Evolutionary conservation across 37 sponge, comb jelly and placozoan species (phyloP), one percentile per base, ranked within the genome.

Genomic region (Hexactinellida sp.): DNA sequence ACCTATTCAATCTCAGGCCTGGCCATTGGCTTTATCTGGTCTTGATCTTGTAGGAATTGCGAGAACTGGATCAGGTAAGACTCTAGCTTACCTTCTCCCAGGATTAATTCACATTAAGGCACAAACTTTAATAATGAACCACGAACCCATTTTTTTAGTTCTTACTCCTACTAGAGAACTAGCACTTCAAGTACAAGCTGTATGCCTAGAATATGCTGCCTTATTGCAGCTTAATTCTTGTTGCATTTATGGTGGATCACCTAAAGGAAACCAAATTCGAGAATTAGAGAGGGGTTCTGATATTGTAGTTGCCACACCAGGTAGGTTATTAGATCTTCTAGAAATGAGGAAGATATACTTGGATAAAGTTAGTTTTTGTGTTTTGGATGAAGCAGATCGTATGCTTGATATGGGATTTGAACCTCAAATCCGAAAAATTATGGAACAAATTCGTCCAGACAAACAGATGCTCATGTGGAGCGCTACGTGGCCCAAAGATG

Each of bases 371-470:
- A 63, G 76, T 63, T 63, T 63, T n/a, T 63, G 76, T n/a, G 76
- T 96, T 0, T 39, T 98, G 63, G 99, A 98, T 82, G 99, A 98
- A 82, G 99, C 99, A 55, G 99, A 98, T 76, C 54, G 99, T 19
- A 98, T 98, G 99, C 84, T 98, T 83, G 99, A 98, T 88, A 98
- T 98, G 99, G 99, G 99, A 9, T 98, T 98, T 89, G 99, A 98
- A 84, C 99, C 99, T 38, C 99, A 98, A 87, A 95, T 98, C 38
- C 82, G 94, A 38, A 95, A 91, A 83, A 95, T 98, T 37, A 85
- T 98, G 34, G 93, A 92, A 37, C 90, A 90, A 85, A 91, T 98
- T 38, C 83, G 96, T 28, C 94, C 94, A 35, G 98, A 97, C 84
- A 37, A 96, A 0, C 99, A 98, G 84, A 95, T 94, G 0, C 86